These are phyloP conservation scores for Herminia tarsipennalis DNA, from an alignment of 2,888 invertebrate genomes.

Conservation along the genomic window DNA sequence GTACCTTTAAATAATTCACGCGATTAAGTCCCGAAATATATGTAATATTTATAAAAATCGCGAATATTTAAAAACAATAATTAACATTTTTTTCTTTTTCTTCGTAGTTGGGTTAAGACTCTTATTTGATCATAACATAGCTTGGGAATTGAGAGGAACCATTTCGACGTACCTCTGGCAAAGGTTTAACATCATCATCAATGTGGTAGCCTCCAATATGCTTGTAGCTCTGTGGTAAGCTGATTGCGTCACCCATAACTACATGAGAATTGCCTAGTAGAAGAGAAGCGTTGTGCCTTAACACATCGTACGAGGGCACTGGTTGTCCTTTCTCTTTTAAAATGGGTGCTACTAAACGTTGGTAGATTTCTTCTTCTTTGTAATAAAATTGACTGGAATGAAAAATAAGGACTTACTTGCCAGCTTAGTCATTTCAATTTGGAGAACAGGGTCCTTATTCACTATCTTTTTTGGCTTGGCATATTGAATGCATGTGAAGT, in stretches of 20 bases:
- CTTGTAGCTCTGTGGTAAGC: slow-evolving; percentile 39
- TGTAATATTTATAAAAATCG: too few relatives aligned
- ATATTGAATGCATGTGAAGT: too few relatives aligned
- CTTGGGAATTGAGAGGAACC: too few relatives aligned
- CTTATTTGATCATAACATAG: too few relatives aligned
- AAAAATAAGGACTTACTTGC: not conserved
- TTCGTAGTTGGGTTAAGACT: too few relatives aligned
- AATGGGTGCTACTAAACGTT: slow-evolving; percentile 30
- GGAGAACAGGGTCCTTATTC: too few relatives aligned
- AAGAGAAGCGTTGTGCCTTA: slow-evolving; percentile 40
- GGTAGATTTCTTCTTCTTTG: slow-evolving; percentile 25
- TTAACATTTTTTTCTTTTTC: too few relatives aligned
- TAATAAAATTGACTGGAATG: slow-evolving; percentile 12
- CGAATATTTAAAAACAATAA: too few relatives aligned
- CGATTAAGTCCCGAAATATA: too few relatives aligned
- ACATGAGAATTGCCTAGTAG: slow-evolving; percentile 34
- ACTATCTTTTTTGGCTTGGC: too few relatives aligned
- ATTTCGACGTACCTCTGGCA: slow-evolving; percentile 53
- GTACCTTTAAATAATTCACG: too few relatives aligned
- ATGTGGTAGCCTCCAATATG: slow-evolving; percentile 53
- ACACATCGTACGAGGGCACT: slow-evolving; percentile 31
- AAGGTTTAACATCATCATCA: slow-evolving; percentile 34
- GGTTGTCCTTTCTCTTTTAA: slow-evolving; percentile 33
- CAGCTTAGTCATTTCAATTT: too few relatives aligned
- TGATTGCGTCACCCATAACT: slow-evolving; percentile 24